Evolutionary conservation across 2,888 invertebrate species (phyloP).

Genomic region (Lasioglossum marginatum): DNA sequence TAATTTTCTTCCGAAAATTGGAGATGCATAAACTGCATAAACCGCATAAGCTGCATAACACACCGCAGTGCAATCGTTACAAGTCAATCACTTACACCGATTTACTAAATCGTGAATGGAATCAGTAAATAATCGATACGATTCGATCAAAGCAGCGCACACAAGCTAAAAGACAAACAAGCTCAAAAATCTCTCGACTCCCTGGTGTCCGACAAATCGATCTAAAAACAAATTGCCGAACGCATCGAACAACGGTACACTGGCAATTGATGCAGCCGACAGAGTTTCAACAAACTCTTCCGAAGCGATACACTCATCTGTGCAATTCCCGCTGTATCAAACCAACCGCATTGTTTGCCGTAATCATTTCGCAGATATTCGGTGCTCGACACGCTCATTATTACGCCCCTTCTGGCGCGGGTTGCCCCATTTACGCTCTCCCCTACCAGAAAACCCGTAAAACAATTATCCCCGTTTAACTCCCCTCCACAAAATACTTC

Average conservation of each 20-base stretch:
- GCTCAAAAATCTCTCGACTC: not conserved
- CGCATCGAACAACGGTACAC: not conserved
- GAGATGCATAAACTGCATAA: not conserved
- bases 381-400: not conserved
- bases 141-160: not conserved
- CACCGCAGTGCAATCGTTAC: not conserved
- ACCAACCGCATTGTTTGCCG: not conserved
- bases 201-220: not conserved
- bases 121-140: not conserved
- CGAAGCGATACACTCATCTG: not conserved
- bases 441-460: not conserved
- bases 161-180: not conserved
- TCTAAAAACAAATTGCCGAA: not conserved
- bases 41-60: not conserved
- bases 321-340: not conserved
- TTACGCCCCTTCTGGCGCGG: not conserved
- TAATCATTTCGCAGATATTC: not conserved
- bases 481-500: not conserved
- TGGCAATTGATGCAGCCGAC: not conserved
- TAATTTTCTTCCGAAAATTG: not conserved
- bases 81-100: not conserved
- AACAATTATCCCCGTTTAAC: constrained; percentile 20
- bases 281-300: not conserved
- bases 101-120: not conserved
- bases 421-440: not conserved